Evolutionary conservation across 2,797 vertebrate genomes (phyloP).

Genomic region (Phyllotis vaccarum): DNA sequence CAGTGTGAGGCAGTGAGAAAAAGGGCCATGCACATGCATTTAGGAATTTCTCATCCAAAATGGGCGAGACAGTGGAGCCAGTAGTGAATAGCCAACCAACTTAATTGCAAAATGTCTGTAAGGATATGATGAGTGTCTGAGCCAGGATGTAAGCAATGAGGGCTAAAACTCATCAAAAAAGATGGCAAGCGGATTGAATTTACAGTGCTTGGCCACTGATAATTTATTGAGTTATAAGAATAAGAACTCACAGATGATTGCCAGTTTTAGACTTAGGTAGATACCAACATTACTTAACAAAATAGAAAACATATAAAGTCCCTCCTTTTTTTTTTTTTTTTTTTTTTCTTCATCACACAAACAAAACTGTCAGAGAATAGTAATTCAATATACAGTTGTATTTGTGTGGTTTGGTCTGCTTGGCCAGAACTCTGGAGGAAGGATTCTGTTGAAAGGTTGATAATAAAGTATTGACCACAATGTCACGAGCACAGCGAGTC

Average conservation of each 20-base stretch:
- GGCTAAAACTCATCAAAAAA: neutral
- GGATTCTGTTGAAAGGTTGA: slow-evolving; percentile 74
- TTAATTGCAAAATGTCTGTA: neutral
- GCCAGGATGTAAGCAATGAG: neutral
- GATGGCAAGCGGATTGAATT: neutral
- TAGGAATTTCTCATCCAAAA: neutral
- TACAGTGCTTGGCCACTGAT: neutral
- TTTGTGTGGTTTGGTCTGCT: slow-evolving; percentile 61
- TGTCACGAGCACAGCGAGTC: neutral
- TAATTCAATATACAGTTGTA: slow-evolving; percentile 41
- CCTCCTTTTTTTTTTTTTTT: neutral
- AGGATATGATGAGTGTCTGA: neutral
- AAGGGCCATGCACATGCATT: neutral
- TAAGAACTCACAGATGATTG: neutral
- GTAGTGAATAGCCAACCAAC: neutral
- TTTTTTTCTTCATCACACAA: neutral
- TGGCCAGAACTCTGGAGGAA: slow-evolving; percentile 59
- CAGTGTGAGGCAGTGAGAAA: neutral
- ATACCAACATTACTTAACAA: neutral
- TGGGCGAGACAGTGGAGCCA: neutral
- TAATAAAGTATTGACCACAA: slow-evolving; percentile 58
- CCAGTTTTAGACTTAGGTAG: slow-evolving; percentile 14
- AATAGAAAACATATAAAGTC: neutral
- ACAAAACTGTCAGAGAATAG: slow-evolving; percentile 39
- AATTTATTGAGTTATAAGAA: neutral